Evolutionary conservation across 2,888 invertebrate genomes (phyloP).

Genomic region (Stenichneumon culpator): DNA sequence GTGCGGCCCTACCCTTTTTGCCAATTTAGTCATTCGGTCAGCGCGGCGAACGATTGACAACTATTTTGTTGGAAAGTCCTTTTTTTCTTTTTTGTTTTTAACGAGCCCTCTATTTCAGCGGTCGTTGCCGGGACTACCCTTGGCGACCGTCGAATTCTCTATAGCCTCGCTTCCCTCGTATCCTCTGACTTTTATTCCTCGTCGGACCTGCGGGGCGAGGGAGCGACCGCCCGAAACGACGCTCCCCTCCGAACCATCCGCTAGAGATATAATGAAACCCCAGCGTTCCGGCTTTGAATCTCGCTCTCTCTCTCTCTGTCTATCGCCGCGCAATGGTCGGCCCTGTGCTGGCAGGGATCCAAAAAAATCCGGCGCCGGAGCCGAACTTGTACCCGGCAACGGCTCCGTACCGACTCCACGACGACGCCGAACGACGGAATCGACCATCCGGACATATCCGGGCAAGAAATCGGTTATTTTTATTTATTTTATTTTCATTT

Average conservation of each 20-base stretch:
- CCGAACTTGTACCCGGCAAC: not conserved
- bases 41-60: slow-evolving; percentile 76
- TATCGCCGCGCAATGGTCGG: slow-evolving; percentile 25
- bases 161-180: slow-evolving; percentile 8
- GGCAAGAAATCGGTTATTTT: slow-evolving; percentile 58
- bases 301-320: slow-evolving; percentile 38
- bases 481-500: too few species aligned
- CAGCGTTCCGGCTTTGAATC: slow-evolving; percentile 26
- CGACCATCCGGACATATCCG: slow-evolving; percentile 48
- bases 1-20: slow-evolving; percentile 40
- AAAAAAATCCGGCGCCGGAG: slow-evolving; percentile 50
- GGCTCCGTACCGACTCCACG: slow-evolving; percentile 36
- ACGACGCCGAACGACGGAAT: slow-evolving; percentile 41
- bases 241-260: slow-evolving; percentile 22
- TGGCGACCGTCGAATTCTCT: slow-evolving; percentile 31
- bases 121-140: slow-evolving; percentile 45
- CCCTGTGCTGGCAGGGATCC: slow-evolving; percentile 54
- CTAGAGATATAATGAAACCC: not conserved
- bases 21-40: slow-evolving; percentile 67
- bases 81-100: slow-evolving; percentile 57
- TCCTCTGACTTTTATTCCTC: slow-evolving; percentile 45
- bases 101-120: slow-evolving; percentile 39
- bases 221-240: slow-evolving; percentile 11
- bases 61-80: slow-evolving; percentile 74
- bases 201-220: slow-evolving; percentile 13